Evolutionary conservation across 2,888 invertebrate genomes (phyloP).

Genomic region (Clepsis dumicolana): DNA sequence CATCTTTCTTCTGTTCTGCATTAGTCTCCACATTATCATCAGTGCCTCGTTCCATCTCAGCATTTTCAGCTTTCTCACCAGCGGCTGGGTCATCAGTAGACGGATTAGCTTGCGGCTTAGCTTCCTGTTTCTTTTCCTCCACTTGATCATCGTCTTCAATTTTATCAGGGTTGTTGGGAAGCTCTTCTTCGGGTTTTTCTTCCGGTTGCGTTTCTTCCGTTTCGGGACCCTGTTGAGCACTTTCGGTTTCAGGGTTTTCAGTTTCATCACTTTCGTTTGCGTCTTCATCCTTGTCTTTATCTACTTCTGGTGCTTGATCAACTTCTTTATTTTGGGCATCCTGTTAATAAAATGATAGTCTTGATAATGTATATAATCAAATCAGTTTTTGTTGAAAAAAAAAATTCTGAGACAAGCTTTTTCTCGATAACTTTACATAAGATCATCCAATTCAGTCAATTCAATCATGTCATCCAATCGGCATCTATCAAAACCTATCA

Average conservation of each 20-base stretch:
- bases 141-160: slow-evolving; percentile 75
- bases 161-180: slow-evolving; percentile 75
- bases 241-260: slow-evolving; percentile 50
- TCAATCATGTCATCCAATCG: too few relatives aligned
- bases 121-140: slow-evolving; percentile 76
- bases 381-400: neutral
- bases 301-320: slow-evolving; percentile 48
- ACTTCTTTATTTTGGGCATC: slow-evolving; percentile 45
- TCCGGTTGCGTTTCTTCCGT: slow-evolving; percentile 56
- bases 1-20: slow-evolving; percentile 77
- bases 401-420: neutral
- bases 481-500: too few relatives aligned
- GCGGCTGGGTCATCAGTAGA: slow-evolving; percentile 79
- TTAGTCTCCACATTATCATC: slow-evolving; percentile 83
- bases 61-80: slow-evolving; percentile 81
- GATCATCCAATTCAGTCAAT: too few relatives aligned
- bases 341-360: neutral
- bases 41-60: slow-evolving; percentile 76
- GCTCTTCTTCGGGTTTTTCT: slow-evolving; percentile 63
- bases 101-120: slow-evolving; percentile 83
- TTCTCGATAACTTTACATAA: too few relatives aligned
- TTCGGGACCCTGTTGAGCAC: slow-evolving; percentile 47
- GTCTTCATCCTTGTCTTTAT: slow-evolving; percentile 63
- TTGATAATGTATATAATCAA: neutral
- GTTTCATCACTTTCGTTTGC: slow-evolving; percentile 62